Base-by-base conservation (phyloP, 2,888 invertebrate genomes). In the Nudaria mundana region DNA sequence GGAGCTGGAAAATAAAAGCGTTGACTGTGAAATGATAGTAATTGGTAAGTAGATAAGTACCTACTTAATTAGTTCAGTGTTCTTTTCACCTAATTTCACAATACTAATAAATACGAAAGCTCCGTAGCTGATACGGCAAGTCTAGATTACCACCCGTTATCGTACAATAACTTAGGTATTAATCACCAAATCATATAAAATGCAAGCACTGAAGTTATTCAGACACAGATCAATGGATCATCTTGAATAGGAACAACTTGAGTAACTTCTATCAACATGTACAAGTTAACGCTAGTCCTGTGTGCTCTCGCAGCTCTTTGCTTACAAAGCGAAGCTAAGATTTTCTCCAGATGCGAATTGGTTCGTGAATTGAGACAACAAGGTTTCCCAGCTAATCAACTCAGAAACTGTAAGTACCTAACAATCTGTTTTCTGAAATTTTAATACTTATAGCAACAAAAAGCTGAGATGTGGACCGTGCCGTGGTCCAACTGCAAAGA, bases 401-500 rank as follows among this genome's bases (percentile, higher is more conserved):
- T 77, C 42, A 53, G 63, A 16, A 58, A 77, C 37, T 78, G 78
- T 73, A 52, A 69, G 71, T 24, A 24, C 4, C n/a, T n/a, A n/a
- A n/a, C n/a, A n/a, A 4, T 5, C 2, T 5, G 8, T 20, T 20
- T 20, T 20, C 7, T 20, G 5, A 20, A 5, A 20, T n/a, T n/a
- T n/a, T n/a, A n/a, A n/a, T n/a, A n/a, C n/a, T n/a, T n/a, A n/a
- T n/a, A n/a, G n/a, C n/a, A n/a, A n/a, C n/a, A n/a, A n/a, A n/a
- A n/a, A n/a, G n/a, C n/a, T n/a, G n/a, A n/a, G n/a, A n/a, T n/a
- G n/a, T n/a, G n/a, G n/a, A n/a, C n/a, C n/a, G n/a, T n/a, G n/a
- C n/a, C n/a, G n/a, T n/a, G n/a, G n/a, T n/a, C n/a, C n/a, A n/a
- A n/a, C n/a, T n/a, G n/a, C n/a, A n/a, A n/a, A n/a, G n/a, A n/a